Conservation (phyloP, 1,140 invertebrate species). For the Magallana ariakensis region DNA sequence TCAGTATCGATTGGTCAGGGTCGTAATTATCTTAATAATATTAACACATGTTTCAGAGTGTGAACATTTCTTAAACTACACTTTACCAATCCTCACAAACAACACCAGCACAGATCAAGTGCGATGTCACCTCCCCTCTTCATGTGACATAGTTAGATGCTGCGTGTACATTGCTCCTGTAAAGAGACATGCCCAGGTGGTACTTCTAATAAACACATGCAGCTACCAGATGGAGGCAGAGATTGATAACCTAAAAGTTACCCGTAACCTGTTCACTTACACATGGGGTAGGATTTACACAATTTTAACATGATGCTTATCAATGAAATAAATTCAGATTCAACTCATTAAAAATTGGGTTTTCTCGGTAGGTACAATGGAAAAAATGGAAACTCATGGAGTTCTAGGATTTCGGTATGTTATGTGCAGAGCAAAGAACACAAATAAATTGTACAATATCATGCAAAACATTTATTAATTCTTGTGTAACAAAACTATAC, state of each 20-base stretch:
- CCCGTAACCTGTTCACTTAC: constrained; percentile 44
- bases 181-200: constrained; percentile 13
- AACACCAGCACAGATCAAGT: background rate
- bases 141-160: constrained; percentile 48
- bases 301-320: background rate
- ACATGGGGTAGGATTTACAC: constrained; percentile 50
- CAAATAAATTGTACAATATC: too few species aligned
- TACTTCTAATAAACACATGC: constrained; percentile 44
- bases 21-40: too few species aligned
- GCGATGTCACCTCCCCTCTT: background rate
- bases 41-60: too few species aligned
- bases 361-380: background rate
- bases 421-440: too few species aligned
- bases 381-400: constrained; percentile 4
- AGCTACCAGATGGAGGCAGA: constrained; percentile 38
- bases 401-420: background rate
- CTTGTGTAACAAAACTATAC: too few species aligned
- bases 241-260: constrained; percentile 43
- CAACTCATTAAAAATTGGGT: too few species aligned
- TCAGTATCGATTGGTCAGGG: too few species aligned
- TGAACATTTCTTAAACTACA: constrained; percentile 4
- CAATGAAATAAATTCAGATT: too few species aligned
- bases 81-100: background rate
- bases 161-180: constrained; percentile 45
- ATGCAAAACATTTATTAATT: too few species aligned